Conservation (phyloP, 2,113 vertebrate genomes). For the Pachycephala philippinensis region DNA sequence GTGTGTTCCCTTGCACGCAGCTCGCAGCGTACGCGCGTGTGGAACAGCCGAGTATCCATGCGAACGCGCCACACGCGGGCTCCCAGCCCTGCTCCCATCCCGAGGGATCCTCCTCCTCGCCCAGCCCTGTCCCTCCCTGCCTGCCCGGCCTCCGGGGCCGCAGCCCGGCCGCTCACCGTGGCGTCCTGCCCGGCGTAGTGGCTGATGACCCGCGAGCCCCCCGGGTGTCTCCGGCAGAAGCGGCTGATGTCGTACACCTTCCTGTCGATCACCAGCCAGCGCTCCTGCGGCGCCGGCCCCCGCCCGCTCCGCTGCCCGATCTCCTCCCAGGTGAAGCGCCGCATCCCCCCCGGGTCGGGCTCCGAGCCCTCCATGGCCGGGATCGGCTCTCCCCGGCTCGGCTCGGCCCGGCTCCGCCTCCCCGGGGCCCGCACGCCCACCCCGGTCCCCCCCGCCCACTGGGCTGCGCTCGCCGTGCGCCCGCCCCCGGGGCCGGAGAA, state of each 20-base stretch:
- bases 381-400: neutral
- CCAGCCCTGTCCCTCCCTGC: neutral
- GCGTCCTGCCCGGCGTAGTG: conserved; percentile 70
- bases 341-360: fast-evolving
- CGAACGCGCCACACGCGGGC: neutral
- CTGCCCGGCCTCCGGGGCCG: neutral
- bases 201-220: conserved; percentile 55
- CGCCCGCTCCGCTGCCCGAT: neutral
- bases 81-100: neutral
- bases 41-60: neutral
- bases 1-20: fast-evolving
- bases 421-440: neutral
- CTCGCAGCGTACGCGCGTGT: neutral
- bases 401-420: neutral
- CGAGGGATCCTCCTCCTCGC: neutral
- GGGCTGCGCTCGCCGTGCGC: neutral
- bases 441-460: neutral
- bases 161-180: conserved; percentile 48
- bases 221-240: conserved; percentile 57
- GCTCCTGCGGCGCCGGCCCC: neutral
- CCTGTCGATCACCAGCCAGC: conserved; percentile 63
- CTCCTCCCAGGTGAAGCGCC: conserved; percentile 27
- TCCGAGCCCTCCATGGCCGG: neutral
- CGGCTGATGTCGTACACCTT: conserved; percentile 68
- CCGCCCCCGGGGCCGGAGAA: neutral